phyloP scores from a whole-genome alignment of 2,888 invertebrate species.

The Ennomos erosarius region DNA sequence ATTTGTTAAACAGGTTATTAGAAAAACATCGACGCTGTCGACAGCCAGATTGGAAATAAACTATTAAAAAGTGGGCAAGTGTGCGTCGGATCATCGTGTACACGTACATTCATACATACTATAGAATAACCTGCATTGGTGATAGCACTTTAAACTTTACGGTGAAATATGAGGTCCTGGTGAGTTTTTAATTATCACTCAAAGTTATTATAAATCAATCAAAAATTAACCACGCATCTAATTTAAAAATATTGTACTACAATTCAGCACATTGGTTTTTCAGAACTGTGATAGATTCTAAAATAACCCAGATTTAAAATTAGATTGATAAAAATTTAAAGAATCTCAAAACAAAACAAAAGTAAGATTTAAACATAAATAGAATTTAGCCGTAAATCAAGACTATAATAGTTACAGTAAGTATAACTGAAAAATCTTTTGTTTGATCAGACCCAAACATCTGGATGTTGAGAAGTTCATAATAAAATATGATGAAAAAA shows the following conservation, averaged over 20 bases:
- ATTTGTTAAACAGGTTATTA: conserved; percentile 81
- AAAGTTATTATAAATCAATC: no score
- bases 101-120: no score
- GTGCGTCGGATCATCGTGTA: conserved; percentile 24
- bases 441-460: conserved; percentile 83
- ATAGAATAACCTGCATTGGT: no score
- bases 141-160: no score
- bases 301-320: conserved; percentile 36
- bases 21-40: conserved; percentile 75
- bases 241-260: no score
- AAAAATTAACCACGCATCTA: no score
- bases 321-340: conserved; percentile 49
- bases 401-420: conserved; percentile 74
- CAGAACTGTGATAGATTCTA: no score
- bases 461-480: conserved; percentile 84
- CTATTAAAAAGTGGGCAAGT: conserved; percentile 58
- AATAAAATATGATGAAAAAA: conserved; percentile 84
- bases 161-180: no score
- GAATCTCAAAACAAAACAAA: conserved; percentile 65
- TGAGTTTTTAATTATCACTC: no score
- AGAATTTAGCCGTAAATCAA: conserved; percentile 73
- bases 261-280: no score
- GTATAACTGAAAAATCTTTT: conserved; percentile 81
- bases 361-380: conserved; percentile 72
- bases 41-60: conserved; percentile 67